A percentile compares a stretch with the other conserved stretches of the same genome.
phyloP scores from a whole-genome alignment of 2,888 invertebrate genomes.

The Agrotis segetum region DNA sequence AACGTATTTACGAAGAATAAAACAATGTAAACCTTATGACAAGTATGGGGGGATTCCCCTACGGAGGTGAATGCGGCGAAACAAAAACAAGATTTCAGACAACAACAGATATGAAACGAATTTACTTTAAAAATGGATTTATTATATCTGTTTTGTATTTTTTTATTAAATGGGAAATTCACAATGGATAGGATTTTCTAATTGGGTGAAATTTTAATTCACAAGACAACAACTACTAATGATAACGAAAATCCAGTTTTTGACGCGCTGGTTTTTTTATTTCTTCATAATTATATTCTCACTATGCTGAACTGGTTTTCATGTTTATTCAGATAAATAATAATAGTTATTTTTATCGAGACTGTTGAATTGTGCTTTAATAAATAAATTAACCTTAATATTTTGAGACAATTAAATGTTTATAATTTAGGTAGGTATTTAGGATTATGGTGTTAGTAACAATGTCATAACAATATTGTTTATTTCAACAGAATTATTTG shows the following conservation, averaged over 20 bases:
- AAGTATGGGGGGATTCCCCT: slow-evolving; percentile 47
- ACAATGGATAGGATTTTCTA: slow-evolving; percentile 13
- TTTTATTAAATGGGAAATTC: slow-evolving; percentile 29
- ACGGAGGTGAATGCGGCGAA: not conserved
- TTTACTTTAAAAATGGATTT: not conserved
- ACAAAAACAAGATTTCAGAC: slow-evolving; percentile 40
- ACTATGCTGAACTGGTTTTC: not conserved
- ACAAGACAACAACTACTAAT: slow-evolving; percentile 5
- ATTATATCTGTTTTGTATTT: slow-evolving; percentile 1
- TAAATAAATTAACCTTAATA: no score
- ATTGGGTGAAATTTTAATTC: slow-evolving; percentile 18
- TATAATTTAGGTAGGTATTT: no score
- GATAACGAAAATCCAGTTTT: slow-evolving; percentile 4
- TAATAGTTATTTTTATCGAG: no score
- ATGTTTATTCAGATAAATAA: not conserved
- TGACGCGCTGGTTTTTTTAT: not conserved
- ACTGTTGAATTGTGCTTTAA: no score
- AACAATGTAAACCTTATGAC: slow-evolving; percentile 5
- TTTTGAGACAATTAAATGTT: no score
- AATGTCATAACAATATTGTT: no score
- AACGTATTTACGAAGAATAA: slow-evolving; percentile 10
- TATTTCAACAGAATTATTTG: no score
- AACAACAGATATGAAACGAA: not conserved
- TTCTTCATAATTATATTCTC: not conserved
- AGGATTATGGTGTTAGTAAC: no score